Percentiles rank a stretch among this genome's conserved stretches.
phyloP scores from a whole-genome alignment of 2,113 vertebrate species.

The Coptodon rendalli region DNA sequence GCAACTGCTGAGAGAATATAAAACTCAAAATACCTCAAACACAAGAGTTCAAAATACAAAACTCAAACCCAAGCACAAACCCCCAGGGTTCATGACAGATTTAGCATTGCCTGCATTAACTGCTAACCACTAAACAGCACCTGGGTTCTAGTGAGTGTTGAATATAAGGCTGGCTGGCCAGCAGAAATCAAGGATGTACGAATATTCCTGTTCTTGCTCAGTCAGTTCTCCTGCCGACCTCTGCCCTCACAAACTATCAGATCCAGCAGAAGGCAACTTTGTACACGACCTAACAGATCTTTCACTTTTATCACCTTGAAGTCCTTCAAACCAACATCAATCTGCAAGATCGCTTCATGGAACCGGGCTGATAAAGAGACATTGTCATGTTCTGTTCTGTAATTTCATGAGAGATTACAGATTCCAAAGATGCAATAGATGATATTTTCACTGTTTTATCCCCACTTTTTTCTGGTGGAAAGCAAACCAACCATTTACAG shows the following conservation, averaged over 20 bases:
- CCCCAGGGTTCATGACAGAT: neutral
- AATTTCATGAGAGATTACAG: neutral
- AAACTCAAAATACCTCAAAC: neutral
- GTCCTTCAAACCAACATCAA: constrained; percentile 1
- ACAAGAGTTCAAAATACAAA: neutral
- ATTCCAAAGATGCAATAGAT: neutral
- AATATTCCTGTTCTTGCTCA: constrained; percentile 21
- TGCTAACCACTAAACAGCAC: neutral
- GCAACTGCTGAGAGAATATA: neutral
- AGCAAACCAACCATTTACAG: constrained; percentile 44
- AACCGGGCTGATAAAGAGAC: neutral
- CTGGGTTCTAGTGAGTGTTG: neutral
- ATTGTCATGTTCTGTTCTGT: neutral
- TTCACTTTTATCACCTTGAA: constrained; percentile 39
- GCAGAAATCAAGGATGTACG: constrained; percentile 14
- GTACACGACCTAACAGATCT: neutral
- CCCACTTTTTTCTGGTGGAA: neutral
- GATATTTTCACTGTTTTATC: neutral
- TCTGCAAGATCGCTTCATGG: neutral
- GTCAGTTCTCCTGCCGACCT: constrained; percentile 37
- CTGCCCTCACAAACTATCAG: constrained; percentile 35
- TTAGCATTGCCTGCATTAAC: neutral
- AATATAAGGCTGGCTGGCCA: neutral
- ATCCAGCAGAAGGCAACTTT: neutral
- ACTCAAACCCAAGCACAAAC: neutral